phyloP scores from a whole-genome alignment of 2,888 invertebrate genomes.

The Selenia dentaria region DNA sequence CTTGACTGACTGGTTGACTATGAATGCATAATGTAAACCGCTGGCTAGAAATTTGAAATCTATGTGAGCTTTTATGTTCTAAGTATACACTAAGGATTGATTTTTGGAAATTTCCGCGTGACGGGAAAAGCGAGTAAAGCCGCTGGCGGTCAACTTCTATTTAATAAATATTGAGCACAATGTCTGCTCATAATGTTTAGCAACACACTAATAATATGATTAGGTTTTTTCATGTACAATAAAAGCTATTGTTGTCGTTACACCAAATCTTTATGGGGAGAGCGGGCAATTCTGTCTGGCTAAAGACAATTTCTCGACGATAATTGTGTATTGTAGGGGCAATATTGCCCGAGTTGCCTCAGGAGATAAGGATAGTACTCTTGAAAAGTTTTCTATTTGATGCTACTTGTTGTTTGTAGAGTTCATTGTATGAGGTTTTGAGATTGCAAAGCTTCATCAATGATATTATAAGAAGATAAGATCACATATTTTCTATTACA shows the following conservation, averaged over 20 bases:
- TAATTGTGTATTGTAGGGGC: constrained; percentile 45
- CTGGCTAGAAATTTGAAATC: too few species aligned
- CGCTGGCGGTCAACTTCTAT: too few species aligned
- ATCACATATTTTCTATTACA: too few species aligned
- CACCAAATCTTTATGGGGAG: constrained; percentile 43
- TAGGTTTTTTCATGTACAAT: constrained; percentile 26
- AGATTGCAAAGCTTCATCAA: background rate
- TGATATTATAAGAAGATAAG: too few species aligned
- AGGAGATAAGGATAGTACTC: constrained; percentile 40
- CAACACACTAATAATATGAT: background rate
- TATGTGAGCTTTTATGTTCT: too few species aligned
- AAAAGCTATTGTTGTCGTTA: constrained; percentile 30
- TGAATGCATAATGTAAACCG: too few species aligned
- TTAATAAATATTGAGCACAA: too few species aligned
- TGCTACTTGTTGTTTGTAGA: constrained; percentile 3
- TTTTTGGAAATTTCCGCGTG: too few species aligned
- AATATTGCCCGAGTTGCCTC: constrained; percentile 37
- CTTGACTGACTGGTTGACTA: too few species aligned
- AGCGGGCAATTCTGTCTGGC: constrained; percentile 39
- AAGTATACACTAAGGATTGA: too few species aligned
- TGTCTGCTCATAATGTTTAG: too few species aligned
- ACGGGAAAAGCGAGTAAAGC: too few species aligned
- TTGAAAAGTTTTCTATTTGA: constrained; percentile 36
- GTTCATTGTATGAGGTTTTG: constrained; percentile 8
- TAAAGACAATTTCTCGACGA: constrained; percentile 47